Percentiles rank a stretch among this genome's conserved stretches.
phyloP scores from a whole-genome alignment of 2,113 vertebrate species.

The Pollimyrus isidori region DNA sequence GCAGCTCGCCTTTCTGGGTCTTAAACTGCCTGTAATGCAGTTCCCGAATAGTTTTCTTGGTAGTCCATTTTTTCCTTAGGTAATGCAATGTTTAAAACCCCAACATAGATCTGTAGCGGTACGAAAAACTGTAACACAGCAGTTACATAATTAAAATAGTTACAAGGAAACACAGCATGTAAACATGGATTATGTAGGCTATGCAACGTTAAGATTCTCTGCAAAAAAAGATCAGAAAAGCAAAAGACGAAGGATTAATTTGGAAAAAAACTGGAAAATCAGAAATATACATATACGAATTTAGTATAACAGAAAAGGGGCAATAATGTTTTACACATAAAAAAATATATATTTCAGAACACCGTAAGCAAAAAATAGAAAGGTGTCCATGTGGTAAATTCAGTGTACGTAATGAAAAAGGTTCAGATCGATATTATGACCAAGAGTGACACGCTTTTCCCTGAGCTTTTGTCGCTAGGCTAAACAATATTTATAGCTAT shows the following conservation, averaged over 20 bases:
- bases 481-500: not conserved
- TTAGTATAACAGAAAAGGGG: not conserved
- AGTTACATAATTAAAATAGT: not conserved
- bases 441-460: not conserved
- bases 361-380: not conserved
- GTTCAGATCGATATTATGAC: not conserved
- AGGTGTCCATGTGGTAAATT: not conserved
- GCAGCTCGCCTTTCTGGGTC: not conserved
- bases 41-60: slow-evolving; percentile 24
- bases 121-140: not conserved
- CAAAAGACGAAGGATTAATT: not conserved
- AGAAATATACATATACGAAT: not conserved
- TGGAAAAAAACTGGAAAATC: not conserved
- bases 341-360: not conserved
- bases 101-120: not conserved
- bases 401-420: not conserved
- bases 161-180: not conserved
- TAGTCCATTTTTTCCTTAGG: slow-evolving; percentile 33
- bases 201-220: not conserved
- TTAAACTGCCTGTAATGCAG: not conserved
- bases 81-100: slow-evolving; percentile 18
- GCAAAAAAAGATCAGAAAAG: not conserved
- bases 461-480: not conserved
- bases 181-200: not conserved
- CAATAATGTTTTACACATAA: not conserved